Evolutionary conservation across 2,888 invertebrate species (phyloP), one percentile per base, ranked within the genome.

Genomic region (Drosophila prostipennis): DNA sequence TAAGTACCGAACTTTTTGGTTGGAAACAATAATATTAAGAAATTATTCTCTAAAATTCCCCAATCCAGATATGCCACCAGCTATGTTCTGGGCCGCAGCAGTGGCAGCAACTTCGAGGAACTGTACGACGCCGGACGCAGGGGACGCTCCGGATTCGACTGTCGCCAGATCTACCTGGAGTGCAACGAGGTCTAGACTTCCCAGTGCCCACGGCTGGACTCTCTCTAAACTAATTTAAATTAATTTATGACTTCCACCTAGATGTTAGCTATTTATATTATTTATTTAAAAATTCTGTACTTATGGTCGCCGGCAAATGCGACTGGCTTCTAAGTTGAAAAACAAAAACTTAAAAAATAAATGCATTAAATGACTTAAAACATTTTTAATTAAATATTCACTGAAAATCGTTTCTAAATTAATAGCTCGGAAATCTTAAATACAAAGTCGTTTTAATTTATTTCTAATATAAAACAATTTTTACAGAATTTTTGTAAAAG

Each of bases 91-190:
- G 96, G 97, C 91, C 95, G 95, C 91, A 94, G 94, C 89, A 94
- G 95, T 67, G 94, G 94, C 57, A 94, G 95, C 60, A 94, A 94
- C 55, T 97, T 97, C 92, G 96, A 97, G 76, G 93, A 95, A 51
- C 94, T 96, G 85, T 96, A 96, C 90, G 97, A 97, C 86, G 98
- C 98, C 6, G 96, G 97, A 23, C 94, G 97, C 90, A 94, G 96
- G 77, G 98, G 98, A 65, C 94, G 98, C 90, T 95, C 92, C 34
- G 97, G 97, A 51, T 95, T 96, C 80, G 96, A 97, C 91, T 98
- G 98, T 90, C 95, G 95, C 90, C 95, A 96, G 89, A 93, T 96
- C 78, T 98, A 96, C 93, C 93, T 96, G 86, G 95, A 96, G 92
- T 98, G 98, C 92, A 97, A 97, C 92, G 97, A 97, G 93, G 96